Conservation (phyloP, 2,797 vertebrate genomes). For the Neostethus bicornis region DNA sequence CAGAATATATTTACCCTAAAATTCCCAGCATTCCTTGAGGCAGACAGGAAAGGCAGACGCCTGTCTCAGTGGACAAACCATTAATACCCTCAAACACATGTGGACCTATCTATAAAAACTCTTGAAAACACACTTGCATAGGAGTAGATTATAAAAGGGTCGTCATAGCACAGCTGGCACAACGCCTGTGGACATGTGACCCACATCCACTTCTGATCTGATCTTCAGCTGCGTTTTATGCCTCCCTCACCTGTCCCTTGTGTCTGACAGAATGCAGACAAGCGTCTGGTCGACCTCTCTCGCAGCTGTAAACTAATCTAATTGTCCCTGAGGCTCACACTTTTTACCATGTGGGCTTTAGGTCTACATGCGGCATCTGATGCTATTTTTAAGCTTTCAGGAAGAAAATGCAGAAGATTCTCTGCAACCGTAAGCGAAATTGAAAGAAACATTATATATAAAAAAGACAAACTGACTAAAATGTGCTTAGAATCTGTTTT, state of each 20-base stretch:
- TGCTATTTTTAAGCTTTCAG: constrained; percentile 30
- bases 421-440: constrained; percentile 26
- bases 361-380: constrained; percentile 24
- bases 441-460: constrained; percentile 38
- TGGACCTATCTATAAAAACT: constrained; percentile 12
- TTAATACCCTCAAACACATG: constrained; percentile 36
- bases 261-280: constrained; percentile 8
- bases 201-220: constrained; percentile 21
- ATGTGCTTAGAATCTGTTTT: too few relatives aligned
- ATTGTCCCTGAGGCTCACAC: constrained; percentile 39
- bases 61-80: constrained; percentile 45
- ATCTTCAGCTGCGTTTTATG: constrained; percentile 49
- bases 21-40: constrained; percentile 68
- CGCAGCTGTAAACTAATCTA: constrained; percentile 41
- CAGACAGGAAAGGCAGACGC: constrained; percentile 49
- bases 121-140: constrained; percentile 9
- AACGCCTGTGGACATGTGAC: constrained; percentile 35
- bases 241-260: constrained; percentile 51
- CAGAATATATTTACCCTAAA: constrained; percentile 62
- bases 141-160: constrained; percentile 12
- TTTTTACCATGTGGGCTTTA: constrained; percentile 25
- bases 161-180: not conserved
- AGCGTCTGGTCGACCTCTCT: constrained; percentile 29
- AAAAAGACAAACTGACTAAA: constrained; percentile 35
- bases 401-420: constrained; percentile 18